These are phyloP conservation scores for Stenodema calcarata DNA, from an alignment of 2,888 invertebrate genomes.

Conservation along the genomic window DNA sequence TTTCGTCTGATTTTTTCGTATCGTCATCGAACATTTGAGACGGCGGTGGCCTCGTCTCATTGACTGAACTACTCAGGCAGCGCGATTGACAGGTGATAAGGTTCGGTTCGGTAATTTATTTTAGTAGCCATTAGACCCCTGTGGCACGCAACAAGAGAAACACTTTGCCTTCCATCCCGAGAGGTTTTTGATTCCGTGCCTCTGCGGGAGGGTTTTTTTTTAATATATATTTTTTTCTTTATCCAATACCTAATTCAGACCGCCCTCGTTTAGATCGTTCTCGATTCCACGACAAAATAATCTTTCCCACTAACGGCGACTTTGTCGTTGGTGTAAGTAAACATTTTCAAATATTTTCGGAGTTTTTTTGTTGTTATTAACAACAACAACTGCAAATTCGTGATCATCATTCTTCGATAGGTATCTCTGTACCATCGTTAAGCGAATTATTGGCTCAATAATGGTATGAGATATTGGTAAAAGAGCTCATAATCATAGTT, in stretches of 20 bases:
- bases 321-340: too few relatives aligned
- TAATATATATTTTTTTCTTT: not conserved
- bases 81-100: constrained; percentile 47
- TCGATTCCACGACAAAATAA: not conserved
- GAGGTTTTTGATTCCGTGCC: constrained; percentile 25
- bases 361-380: too few relatives aligned
- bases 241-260: too few relatives aligned
- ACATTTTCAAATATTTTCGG: too few relatives aligned
- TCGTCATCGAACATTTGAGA: not conserved
- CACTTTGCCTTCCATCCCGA: constrained; percentile 34
- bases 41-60: not conserved
- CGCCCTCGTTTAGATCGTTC: not conserved
- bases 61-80: constrained; percentile 25
- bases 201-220: not conserved
- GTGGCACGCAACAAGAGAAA: constrained; percentile 48
- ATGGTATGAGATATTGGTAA: too few relatives aligned
- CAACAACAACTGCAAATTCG: too few relatives aligned
- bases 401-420: too few relatives aligned
- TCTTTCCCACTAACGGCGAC: not conserved
- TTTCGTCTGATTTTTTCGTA: constrained; percentile 9
- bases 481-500: too few relatives aligned
- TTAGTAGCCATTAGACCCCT: constrained; percentile 48
- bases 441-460: too few relatives aligned
- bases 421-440: too few relatives aligned
- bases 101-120: constrained; percentile 48